Conservation (phyloP, 2,113 vertebrate species). For the Mormyrus lacerda region DNA sequence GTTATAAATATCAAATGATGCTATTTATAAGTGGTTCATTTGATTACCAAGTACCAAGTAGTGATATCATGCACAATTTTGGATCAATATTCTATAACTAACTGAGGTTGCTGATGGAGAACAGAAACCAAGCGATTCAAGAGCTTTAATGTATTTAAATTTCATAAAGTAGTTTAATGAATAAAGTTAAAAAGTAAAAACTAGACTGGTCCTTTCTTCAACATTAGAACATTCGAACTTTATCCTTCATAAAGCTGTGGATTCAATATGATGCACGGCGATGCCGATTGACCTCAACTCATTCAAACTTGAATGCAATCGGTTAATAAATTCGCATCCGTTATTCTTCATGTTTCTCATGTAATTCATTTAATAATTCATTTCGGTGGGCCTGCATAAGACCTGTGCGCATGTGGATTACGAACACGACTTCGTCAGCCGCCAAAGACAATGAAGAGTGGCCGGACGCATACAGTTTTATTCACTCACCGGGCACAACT, state of each 20-base stretch:
- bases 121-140: neutral
- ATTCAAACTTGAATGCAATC: neutral
- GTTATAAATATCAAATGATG: neutral
- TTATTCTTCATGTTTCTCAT: neutral
- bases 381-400: neutral
- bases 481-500: conserved; percentile 84
- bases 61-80: neutral
- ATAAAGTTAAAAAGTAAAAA: neutral
- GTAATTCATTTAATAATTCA: neutral
- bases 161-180: neutral
- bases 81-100: neutral
- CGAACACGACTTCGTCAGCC: neutral
- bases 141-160: neutral
- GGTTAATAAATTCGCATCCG: neutral
- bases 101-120: neutral
- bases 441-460: neutral
- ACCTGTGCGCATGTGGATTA: neutral
- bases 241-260: neutral
- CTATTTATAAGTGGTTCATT: neutral
- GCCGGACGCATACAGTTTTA: neutral
- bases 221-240: neutral
- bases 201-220: neutral
- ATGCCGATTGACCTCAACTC: neutral
- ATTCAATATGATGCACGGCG: neutral
- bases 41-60: neutral